phyloP scores from a whole-genome alignment of 1,140 invertebrate species.

The Penaeus indicus region DNA sequence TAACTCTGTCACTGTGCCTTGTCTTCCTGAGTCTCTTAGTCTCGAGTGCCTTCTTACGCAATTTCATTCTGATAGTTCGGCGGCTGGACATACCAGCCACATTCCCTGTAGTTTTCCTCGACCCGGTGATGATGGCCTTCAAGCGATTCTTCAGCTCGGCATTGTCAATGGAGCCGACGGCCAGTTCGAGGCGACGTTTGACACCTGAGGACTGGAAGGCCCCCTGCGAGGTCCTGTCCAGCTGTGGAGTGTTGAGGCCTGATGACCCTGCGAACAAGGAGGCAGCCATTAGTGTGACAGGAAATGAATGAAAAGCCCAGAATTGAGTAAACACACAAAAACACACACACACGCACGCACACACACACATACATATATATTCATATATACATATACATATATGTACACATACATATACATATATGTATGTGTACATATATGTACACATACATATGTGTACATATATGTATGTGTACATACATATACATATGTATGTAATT shows the following conservation, averaged over 20 bases:
- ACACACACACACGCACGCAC: no score
- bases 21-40: conserved; percentile 41
- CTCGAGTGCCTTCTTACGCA: conserved; percentile 52
- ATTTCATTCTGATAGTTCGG: conserved; percentile 42
- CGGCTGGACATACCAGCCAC: not conserved
- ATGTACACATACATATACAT: no score
- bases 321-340: no score
- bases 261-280: conserved; percentile 49
- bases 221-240: conserved; percentile 1
- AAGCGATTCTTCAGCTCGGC: conserved; percentile 59
- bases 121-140: conserved; percentile 60
- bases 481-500: no score
- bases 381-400: no score
- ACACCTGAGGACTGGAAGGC: conserved; percentile 43
- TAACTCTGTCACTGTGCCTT: conserved; percentile 46
- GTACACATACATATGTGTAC: no score
- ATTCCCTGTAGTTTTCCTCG: not conserved
- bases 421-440: no score
- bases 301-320: not conserved
- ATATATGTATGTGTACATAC: no score
- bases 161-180: conserved; percentile 60
- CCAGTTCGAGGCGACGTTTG: conserved; percentile 58
- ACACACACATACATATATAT: no score
- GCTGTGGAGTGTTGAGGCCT: conserved; percentile 48
- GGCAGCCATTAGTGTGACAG: not conserved